Evolutionary conservation across 2,888 invertebrate genomes (phyloP), one percentile per base, ranked within the genome.

Genomic region (Cynaeus angustus): DNA sequence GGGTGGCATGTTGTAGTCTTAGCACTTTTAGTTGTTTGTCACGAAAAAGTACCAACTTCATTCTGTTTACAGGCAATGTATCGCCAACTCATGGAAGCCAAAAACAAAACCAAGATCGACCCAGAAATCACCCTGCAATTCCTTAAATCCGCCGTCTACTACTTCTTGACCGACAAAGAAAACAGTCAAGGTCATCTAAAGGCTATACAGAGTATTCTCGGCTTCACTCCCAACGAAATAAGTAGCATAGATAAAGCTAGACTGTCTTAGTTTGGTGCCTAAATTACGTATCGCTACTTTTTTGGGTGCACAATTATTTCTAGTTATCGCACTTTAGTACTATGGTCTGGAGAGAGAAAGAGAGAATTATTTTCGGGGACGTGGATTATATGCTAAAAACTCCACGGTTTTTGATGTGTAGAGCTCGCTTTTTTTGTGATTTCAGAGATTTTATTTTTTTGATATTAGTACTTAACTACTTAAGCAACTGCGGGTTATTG

Each of bases 81-180:
- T 85, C 91, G 93, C 80, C 92, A 93, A 83, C 88, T 94, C 81
- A 88, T 94, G 84, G 93, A 94, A 84, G 91, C 93, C 74, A 92
- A 92, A 85, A 90, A 86, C 83, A 91, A 91, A 84, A 89, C 89
- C 75, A 89, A 89, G 76, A 91, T 94, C 66, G 96, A 96, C 86
- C 95, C 96, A n/a, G 95, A 95, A 86, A 92, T 96, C 75, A 96
- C 95, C 13, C 87, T 97, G 80, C 95, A 95, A 85, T 97, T 97
- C 86, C 89, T 97, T 72, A 96, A 96, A 86, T 96, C 96, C 71
- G 96, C 97, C 61, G 91, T 97, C 80, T 97, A 95, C 84, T 96
- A 97, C 84, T 97, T 96, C 85, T 88, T 97, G 68, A 94, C 96
- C 1, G 96, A 96, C 83, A 92, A 92, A 77, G 95, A 96, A 83